Evolutionary conservation across 2,888 invertebrate species (phyloP), one percentile per base, ranked within the genome.

Genomic region (Noctua janthina): DNA sequence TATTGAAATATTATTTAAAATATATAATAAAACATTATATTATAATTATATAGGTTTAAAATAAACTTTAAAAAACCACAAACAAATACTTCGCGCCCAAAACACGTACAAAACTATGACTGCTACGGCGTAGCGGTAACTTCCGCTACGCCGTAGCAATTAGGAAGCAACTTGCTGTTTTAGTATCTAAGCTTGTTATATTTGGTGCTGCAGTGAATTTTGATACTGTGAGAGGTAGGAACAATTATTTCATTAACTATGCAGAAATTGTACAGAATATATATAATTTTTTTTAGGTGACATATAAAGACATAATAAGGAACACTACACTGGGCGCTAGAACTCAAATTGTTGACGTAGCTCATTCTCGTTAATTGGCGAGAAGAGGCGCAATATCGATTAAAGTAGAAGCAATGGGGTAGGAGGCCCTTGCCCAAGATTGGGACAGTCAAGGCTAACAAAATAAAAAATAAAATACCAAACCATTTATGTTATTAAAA

Each of bases 111-210:
- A 46, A 83, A 76, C 62, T 62, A 69, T 20, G n/a, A 3, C 23
- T 56, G 39, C 78, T 83, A 81, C 70, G 84, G 11, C 64, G 69
- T 83, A 72, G 68, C 79, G 35, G 35, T 49, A 29, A 70, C 49
- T 49, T 51, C 39, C 72, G 62, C 82, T 84, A 82, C 84, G 79
- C 29, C 84, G 79, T 82, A 82, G 73, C 51, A 82, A 73, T 82
- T 79, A 46, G 29, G 82, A 78, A 78, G 71, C 67, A 29, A 79
- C 78, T 64, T 54, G 29, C 56, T 81, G 43, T 56, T 84, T 56
- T 62, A 15, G 39, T 43, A 46, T 17, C 8, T 62, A 23, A 49
- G 69, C 29, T 67, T 29, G 35, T 51, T 82, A 39, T 5, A 74
- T 29, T 74, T 35, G 29, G 56, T 29, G 20, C 8, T 73, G n/a